Percentiles rank a stretch among this genome's conserved stretches.
phyloP scores from a whole-genome alignment of 1,140 invertebrate species.

The Laodelphax striatellus region DNA sequence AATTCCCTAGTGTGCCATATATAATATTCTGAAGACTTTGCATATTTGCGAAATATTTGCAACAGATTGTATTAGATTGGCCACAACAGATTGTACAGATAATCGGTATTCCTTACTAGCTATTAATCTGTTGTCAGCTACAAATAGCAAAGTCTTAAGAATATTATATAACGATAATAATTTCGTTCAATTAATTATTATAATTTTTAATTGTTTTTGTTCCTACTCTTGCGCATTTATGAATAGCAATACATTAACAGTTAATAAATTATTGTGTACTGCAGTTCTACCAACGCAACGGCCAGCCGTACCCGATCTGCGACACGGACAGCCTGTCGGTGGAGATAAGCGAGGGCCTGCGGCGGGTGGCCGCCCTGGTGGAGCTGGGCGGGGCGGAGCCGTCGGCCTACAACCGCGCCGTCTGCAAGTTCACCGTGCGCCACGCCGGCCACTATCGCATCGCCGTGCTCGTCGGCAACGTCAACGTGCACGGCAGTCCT shows the following conservation, averaged over 20 bases:
- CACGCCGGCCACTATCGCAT: conserved; percentile 81
- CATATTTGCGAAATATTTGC: no score
- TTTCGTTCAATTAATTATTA: no score
- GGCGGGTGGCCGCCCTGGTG: conserved; percentile 70
- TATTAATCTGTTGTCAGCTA: no score
- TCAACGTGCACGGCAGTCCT: conserved; percentile 52
- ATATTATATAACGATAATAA: no score
- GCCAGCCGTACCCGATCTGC: conserved; percentile 83
- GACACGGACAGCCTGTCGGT: conserved; percentile 79
- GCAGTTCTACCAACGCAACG: conserved; percentile 83
- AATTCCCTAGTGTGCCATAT: no score
- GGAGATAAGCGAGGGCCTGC: conserved; percentile 69
- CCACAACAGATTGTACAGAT: no score
- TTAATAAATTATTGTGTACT: conserved; percentile 18
- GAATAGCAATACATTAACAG: background rate
- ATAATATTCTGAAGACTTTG: no score
- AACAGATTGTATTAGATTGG: no score
- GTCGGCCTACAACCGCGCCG: conserved; percentile 66
- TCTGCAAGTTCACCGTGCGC: conserved; percentile 83
- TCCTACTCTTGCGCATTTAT: no score
- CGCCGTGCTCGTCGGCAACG: conserved; percentile 63
- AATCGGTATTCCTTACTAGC: no score
- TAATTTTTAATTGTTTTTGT: no score
- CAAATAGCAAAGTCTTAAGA: no score
- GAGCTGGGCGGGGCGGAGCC: conserved; percentile 75